These are phyloP conservation scores for Anseranas semipalmata DNA, from an alignment of 2,113 vertebrate species.

Conservation along the genomic window DNA sequence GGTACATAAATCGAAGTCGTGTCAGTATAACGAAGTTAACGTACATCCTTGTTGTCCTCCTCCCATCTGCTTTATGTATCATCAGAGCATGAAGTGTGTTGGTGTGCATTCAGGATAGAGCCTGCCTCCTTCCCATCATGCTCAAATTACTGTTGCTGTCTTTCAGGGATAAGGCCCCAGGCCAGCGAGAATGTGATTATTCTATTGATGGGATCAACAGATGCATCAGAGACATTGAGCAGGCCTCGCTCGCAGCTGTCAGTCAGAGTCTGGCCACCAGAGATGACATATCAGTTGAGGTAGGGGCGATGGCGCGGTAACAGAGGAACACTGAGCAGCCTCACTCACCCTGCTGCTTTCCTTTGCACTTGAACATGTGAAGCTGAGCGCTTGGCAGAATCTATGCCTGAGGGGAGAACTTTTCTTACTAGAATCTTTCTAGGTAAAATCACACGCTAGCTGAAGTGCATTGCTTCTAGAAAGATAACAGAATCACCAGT, in stretches of 20 bases:
- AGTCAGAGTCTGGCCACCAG: slow-evolving; percentile 93
- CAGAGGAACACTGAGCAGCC: background rate
- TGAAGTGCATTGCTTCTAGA: background rate
- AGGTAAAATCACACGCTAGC: accelerated
- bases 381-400: background rate
- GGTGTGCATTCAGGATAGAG: background rate
- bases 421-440: background rate
- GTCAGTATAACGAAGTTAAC: background rate
- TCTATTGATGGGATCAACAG: slow-evolving; percentile 97
- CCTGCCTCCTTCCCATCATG: background rate
- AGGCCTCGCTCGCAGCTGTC: slow-evolving; percentile 91
- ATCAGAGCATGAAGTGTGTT: accelerated
- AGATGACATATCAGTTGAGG: slow-evolving; percentile 98
- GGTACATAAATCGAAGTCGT: background rate
- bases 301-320: slow-evolving; percentile 54
- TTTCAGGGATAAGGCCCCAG: slow-evolving; percentile 95
- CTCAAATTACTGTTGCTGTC: background rate
- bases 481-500: background rate
- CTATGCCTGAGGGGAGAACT: background rate
- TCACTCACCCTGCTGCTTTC: background rate
- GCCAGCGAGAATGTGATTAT: slow-evolving; percentile 95
- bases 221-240: slow-evolving; percentile 96
- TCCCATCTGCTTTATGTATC: accelerated
- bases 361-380: background rate
- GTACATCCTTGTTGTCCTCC: background rate